These are phyloP conservation scores for Stenichneumon culpator DNA, from an alignment of 2,888 invertebrate genomes.

Conservation along the genomic window DNA sequence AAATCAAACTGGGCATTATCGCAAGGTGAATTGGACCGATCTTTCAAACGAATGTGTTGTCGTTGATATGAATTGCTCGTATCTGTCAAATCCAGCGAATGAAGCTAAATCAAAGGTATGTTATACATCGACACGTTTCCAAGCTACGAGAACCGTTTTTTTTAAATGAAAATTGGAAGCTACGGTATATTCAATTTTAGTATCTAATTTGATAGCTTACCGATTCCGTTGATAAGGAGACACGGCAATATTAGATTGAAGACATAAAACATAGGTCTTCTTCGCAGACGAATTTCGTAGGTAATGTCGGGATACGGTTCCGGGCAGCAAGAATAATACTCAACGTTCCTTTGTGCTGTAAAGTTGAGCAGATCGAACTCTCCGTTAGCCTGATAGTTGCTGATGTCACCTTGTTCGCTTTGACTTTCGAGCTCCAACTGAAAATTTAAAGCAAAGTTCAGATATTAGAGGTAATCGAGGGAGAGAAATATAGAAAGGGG, in stretches of 20 bases:
- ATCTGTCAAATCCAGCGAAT: background rate
- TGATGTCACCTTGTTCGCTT: slow-evolving; percentile 93
- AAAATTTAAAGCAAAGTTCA: slow-evolving; percentile 52
- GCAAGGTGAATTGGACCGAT: background rate
- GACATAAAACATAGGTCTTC: slow-evolving; percentile 94
- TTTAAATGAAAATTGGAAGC: background rate
- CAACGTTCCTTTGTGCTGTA: slow-evolving; percentile 90
- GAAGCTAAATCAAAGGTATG: background rate
- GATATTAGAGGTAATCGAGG: background rate
- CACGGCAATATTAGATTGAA: slow-evolving; percentile 95
- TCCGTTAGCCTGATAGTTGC: slow-evolving; percentile 96
- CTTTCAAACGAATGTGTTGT: background rate
- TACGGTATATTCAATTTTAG: background rate
- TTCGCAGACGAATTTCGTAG: slow-evolving; percentile 91
- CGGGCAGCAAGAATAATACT: slow-evolving; percentile 92
- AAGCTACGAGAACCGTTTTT: background rate
- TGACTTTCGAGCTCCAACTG: slow-evolving; percentile 92
- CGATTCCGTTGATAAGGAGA: slow-evolving; percentile 93
- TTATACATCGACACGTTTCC: background rate
- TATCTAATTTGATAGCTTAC: slow-evolving; percentile 85
- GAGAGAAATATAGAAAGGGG: background rate
- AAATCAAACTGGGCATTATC: background rate
- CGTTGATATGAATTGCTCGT: background rate
- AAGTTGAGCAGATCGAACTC: slow-evolving; percentile 95
- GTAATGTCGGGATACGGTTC: slow-evolving; percentile 95